Conservation (phyloP, 2,888 invertebrate genomes). For the Microdon myrmicae region DNA sequence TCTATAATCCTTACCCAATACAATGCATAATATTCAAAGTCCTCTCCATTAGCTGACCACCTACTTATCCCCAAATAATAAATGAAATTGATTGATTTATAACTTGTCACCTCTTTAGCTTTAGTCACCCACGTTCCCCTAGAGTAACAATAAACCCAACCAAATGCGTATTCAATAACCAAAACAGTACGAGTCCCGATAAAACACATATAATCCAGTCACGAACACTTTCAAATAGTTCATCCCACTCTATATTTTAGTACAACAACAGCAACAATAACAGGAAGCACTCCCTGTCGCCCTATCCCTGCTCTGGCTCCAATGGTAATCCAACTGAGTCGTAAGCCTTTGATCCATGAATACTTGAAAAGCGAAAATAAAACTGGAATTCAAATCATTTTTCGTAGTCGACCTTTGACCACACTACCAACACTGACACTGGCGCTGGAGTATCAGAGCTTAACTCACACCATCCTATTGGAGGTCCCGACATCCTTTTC, state of each 20-base stretch:
- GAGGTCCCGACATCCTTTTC: constrained; percentile 7
- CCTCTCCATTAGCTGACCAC: too few species aligned
- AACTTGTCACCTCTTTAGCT: too few species aligned
- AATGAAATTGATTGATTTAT: too few species aligned
- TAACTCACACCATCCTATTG: too few species aligned
- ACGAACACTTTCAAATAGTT: constrained; percentile 12
- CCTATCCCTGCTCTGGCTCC: not conserved
- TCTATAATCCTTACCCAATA: too few species aligned
- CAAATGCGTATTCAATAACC: constrained; percentile 41
- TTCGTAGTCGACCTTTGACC: constrained; percentile 29
- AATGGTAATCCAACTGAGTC: constrained; percentile 29
- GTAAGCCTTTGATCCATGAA: constrained; percentile 42
- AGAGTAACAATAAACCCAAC: too few species aligned
- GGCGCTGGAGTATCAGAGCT: too few species aligned
- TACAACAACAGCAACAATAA: constrained; percentile 33
- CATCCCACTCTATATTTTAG: constrained; percentile 41
- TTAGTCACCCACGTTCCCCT: too few species aligned
- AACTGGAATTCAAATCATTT: constrained; percentile 47
- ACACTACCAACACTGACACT: too few species aligned
- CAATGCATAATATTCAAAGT: too few species aligned
- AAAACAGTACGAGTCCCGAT: not conserved
- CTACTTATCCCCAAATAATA: too few species aligned
- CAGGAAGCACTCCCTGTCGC: constrained; percentile 5
- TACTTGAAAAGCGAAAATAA: constrained; percentile 43
- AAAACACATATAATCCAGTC: constrained; percentile 32